Percentiles rank a stretch among this genome's conserved stretches.
phyloP scores from a whole-genome alignment of 2,797 vertebrate species.

The Melanotaenia pygmaea region DNA sequence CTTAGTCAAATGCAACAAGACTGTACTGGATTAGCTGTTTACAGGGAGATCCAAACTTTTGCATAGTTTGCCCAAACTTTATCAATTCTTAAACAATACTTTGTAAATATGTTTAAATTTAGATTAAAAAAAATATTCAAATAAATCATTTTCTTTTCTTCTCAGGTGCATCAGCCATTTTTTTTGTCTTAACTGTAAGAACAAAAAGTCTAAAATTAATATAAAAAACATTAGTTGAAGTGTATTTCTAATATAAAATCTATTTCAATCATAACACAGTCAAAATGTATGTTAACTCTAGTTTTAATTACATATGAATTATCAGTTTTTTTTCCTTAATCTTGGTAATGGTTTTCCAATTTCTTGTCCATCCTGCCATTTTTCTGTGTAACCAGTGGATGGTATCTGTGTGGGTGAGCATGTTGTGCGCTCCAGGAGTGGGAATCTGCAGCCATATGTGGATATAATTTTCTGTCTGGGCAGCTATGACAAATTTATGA shows the following conservation, averaged over 20 bases:
- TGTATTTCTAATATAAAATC: no score
- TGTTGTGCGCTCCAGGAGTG: conserved; percentile 30
- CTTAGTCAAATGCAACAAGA: not conserved
- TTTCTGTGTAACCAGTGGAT: conserved; percentile 24
- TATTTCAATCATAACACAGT: no score
- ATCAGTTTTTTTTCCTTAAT: conserved; percentile 11
- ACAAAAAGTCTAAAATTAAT: no score
- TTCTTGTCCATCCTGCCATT: conserved; percentile 1
- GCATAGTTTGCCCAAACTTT: no score
- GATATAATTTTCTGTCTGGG: conserved; percentile 69
- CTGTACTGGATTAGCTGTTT: not conserved
- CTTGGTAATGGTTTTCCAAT: conserved; percentile 18
- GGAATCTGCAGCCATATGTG: conserved; percentile 51
- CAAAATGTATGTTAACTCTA: no score
- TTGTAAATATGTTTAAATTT: not conserved
- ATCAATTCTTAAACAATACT: not conserved
- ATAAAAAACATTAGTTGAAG: no score
- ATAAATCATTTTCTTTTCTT: no score
- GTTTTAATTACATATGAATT: no score
- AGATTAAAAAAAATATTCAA: no score
- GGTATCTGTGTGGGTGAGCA: conserved; percentile 28
- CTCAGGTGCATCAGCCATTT: no score
- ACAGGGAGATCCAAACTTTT: not conserved
- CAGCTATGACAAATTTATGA: conserved; percentile 72
- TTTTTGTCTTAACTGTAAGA: no score